Conservation (phyloP, 1,140 invertebrate species). For the Bradynema listronoti region DNA sequence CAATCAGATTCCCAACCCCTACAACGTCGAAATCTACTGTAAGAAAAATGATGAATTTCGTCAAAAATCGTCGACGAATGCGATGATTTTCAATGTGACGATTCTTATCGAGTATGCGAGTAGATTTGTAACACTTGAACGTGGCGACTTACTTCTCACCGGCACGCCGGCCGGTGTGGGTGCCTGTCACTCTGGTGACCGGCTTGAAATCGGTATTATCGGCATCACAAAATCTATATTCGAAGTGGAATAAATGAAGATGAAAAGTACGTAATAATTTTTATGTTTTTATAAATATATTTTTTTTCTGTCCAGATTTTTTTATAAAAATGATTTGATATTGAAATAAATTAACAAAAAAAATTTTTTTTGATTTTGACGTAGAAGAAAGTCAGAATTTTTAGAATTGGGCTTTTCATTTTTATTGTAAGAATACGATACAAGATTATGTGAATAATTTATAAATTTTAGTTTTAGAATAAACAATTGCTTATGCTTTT, state of each 20-base stretch:
- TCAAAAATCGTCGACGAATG: conserved; percentile 61
- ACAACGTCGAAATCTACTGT: conserved; percentile 66
- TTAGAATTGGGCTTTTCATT: no score
- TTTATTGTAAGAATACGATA: no score
- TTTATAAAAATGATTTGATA: no score
- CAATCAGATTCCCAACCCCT: conserved; percentile 65
- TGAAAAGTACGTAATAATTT: not conserved
- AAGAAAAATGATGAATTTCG: conserved; percentile 57
- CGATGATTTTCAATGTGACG: conserved; percentile 70
- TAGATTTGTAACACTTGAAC: conserved; percentile 65
- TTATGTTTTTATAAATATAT: no score
- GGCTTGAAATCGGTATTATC: conserved; percentile 1
- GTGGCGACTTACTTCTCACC: conserved; percentile 9
- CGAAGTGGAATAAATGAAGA: not conserved
- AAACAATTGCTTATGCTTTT: no score
- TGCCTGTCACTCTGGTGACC: not conserved
- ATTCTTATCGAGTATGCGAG: conserved; percentile 66
- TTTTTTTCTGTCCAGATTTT: no score
- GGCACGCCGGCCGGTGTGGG: conserved; percentile 13
- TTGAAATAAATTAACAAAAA: no score
- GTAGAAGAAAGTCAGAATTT: no score
- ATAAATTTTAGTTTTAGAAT: no score
- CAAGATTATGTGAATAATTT: no score
- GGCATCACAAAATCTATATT: not conserved
- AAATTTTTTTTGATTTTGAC: no score